A percentile compares a stretch with the other conserved stretches of the same genome.
Conservation (phyloP, 2,888 invertebrate genomes). For the Lamellibrachia satsuma region DNA sequence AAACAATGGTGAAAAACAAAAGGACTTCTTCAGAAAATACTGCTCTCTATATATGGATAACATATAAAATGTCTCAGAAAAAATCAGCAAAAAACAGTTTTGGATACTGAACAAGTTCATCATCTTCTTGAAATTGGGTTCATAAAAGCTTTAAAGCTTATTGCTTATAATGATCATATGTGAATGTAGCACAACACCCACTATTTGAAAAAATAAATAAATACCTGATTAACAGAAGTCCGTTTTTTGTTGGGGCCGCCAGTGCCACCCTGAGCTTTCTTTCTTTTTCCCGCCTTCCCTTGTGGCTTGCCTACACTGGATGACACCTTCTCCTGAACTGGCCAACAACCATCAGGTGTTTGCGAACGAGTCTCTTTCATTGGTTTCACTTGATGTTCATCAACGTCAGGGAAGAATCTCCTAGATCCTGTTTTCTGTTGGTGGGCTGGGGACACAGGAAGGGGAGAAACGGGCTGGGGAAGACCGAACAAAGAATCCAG, state of each 20-base stretch:
- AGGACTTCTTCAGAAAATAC: background rate
- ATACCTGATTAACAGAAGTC: background rate
- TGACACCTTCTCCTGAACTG: background rate
- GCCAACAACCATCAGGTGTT: background rate
- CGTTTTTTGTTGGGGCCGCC: background rate
- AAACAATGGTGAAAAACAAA: background rate
- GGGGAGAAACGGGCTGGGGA: background rate
- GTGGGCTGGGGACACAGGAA: background rate
- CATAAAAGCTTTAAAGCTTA: too few relatives aligned
- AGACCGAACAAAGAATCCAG: background rate
- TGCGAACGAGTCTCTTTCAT: background rate
- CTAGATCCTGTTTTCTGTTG: background rate
- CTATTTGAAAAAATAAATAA: too few relatives aligned
- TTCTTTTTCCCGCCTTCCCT: background rate
- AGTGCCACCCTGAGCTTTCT: background rate
- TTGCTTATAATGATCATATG: too few relatives aligned
- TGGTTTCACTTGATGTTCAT: background rate
- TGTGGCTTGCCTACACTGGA: background rate
- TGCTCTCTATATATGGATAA: background rate
- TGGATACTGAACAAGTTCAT: too few relatives aligned
- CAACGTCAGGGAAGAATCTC: background rate
- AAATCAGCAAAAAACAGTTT: too few relatives aligned
- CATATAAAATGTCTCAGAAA: too few relatives aligned
- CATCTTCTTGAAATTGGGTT: too few relatives aligned
- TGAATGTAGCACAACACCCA: too few relatives aligned